phyloP scores from a whole-genome alignment of 2,113 vertebrate genomes.

The Triplophysa siluroides region DNA sequence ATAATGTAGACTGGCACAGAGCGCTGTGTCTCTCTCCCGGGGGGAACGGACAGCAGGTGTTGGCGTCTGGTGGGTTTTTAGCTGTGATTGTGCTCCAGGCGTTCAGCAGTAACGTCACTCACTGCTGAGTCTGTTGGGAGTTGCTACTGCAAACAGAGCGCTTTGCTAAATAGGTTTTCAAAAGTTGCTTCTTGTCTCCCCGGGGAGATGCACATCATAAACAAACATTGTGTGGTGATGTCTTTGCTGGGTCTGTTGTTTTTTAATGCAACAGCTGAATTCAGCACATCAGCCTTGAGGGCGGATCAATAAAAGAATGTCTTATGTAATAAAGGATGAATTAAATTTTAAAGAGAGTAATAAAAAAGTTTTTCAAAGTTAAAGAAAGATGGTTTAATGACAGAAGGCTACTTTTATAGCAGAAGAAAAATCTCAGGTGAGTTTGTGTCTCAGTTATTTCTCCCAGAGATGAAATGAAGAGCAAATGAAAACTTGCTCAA shows the following conservation, averaged over 20 bases:
- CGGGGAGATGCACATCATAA: slow-evolving; percentile 11
- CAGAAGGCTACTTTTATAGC: too few species aligned
- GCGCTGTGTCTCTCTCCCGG: not conserved
- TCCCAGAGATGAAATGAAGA: too few species aligned
- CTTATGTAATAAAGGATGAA: slow-evolving; percentile 2
- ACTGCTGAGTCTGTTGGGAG: slow-evolving; percentile 22
- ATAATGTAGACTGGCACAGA: slow-evolving; percentile 9
- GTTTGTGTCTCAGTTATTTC: too few species aligned
- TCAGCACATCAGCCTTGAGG: not conserved
- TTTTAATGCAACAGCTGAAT: not conserved
- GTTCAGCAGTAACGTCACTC: not conserved
- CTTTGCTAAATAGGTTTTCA: slow-evolving; percentile 34
- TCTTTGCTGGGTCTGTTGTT: slow-evolving; percentile 2
- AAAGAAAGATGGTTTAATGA: not conserved
- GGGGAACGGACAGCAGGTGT: slow-evolving; percentile 44
- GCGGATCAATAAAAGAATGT: not conserved
- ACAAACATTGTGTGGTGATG: not conserved
- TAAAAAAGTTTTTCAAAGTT: not conserved
- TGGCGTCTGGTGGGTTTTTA: slow-evolving; percentile 20
- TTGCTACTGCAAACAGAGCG: slow-evolving; percentile 16
- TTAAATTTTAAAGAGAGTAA: not conserved
- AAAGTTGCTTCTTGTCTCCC: slow-evolving; percentile 31
- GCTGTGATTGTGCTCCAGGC: slow-evolving; percentile 28
- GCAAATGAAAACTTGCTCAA: too few species aligned
- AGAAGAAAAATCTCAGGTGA: too few species aligned